phyloP scores from a whole-genome alignment of 1,140 invertebrate genomes.

The Philaenus spumarius region DNA sequence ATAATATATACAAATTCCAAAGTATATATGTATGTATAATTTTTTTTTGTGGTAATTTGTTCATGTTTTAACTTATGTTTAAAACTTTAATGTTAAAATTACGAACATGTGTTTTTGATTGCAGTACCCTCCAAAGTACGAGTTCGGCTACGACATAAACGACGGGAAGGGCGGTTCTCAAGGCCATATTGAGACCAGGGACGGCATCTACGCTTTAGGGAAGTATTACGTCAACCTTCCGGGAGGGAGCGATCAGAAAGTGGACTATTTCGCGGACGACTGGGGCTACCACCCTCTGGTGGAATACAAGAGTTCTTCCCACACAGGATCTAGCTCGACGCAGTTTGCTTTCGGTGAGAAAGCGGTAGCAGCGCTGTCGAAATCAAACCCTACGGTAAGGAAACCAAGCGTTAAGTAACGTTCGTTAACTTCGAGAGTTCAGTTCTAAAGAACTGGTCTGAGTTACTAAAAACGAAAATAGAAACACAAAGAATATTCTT shows the following conservation, averaged over 20 bases:
- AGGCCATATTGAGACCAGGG: constrained; percentile 48
- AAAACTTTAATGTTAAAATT: too few species aligned
- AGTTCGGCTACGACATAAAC: constrained; percentile 44
- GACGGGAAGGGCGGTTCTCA: constrained; percentile 40
- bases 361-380: constrained; percentile 42
- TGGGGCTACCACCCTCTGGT: constrained; percentile 56
- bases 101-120: too few species aligned
- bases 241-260: constrained; percentile 28
- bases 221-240: constrained; percentile 39
- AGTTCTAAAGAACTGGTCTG: too few species aligned
- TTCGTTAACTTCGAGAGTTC: too few species aligned
- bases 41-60: too few species aligned
- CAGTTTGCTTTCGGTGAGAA: constrained; percentile 49
- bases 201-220: constrained; percentile 46
- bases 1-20: too few species aligned
- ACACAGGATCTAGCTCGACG: constrained; percentile 26
- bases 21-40: too few species aligned
- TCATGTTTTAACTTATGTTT: too few species aligned
- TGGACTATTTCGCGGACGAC: constrained; percentile 52
- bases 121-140: constrained; percentile 45
- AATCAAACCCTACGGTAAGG: not conserved
- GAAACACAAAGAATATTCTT: too few species aligned
- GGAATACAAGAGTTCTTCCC: constrained; percentile 39
- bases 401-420: too few species aligned
- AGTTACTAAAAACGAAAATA: too few species aligned